A percentile compares a stretch with the other conserved stretches of the same genome.
These are phyloP conservation scores for Thomomys bottae DNA, from an alignment of 2,113 vertebrate genomes.

Conservation along the genomic window DNA sequence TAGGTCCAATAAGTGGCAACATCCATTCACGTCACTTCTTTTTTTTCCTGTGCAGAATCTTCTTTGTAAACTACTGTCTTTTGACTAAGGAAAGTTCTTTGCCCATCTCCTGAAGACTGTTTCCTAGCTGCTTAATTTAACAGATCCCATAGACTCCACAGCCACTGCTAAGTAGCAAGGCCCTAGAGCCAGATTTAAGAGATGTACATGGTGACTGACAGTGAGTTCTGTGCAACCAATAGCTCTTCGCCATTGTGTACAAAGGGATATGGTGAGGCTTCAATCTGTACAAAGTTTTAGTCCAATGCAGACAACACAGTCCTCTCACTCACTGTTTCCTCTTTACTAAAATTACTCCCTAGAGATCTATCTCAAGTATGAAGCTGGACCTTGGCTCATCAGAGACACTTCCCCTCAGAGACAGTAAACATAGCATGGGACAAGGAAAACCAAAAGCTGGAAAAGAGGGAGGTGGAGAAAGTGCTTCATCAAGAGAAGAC, in stretches of 20 bases:
- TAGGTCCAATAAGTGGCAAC: not conserved
- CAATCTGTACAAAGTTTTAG: not conserved
- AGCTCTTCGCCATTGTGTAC: not conserved
- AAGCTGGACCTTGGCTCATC: not conserved
- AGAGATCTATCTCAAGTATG: not conserved
- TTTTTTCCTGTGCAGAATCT: not conserved
- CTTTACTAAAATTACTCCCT: not conserved
- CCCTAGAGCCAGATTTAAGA: not conserved
- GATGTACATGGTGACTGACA: not conserved
- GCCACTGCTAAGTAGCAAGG: not conserved
- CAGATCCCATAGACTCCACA: too few relatives aligned
- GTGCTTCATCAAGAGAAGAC: not conserved
- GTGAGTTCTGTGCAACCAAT: not conserved
- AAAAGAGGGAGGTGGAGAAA: not conserved
- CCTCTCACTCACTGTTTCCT: not conserved
- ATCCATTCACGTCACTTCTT: not conserved
- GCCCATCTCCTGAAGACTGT: not conserved
- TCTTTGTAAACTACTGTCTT: not conserved
- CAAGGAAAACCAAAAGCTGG: not conserved
- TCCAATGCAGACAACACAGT: not conserved
- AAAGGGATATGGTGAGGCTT: not conserved
- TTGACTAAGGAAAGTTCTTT: not conserved
- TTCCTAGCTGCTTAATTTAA: not conserved
- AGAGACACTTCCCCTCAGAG: not conserved
- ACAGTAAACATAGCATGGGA: not conserved